Evolutionary conservation across 2,888 invertebrate species (phyloP).

Genomic region (Hyposoter didymator): DNA sequence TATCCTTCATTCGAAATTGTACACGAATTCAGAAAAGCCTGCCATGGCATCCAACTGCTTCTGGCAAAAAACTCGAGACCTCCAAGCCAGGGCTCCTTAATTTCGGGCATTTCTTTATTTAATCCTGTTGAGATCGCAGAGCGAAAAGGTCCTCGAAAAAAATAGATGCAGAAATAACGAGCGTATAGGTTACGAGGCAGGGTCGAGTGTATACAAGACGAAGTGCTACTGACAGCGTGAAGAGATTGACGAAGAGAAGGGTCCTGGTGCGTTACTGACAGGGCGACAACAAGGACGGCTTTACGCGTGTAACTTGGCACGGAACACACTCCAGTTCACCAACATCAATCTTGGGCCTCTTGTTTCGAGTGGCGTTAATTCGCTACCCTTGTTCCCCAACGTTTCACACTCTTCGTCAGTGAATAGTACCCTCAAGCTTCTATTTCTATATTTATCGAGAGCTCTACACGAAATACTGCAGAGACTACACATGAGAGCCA

Average conservation of each 20-base stretch:
- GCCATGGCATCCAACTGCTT: not conserved
- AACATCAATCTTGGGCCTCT: conserved; percentile 81
- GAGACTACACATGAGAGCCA: conserved; percentile 60
- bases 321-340: conserved; percentile 63
- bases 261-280: conserved; percentile 30
- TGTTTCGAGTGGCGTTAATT: conserved; percentile 82
- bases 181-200: conserved; percentile 37
- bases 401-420: conserved; percentile 67
- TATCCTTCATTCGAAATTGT: not conserved
- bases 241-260: conserved; percentile 62
- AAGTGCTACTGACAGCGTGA: conserved; percentile 65
- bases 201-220: conserved; percentile 55
- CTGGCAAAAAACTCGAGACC: not conserved
- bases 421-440: not conserved
- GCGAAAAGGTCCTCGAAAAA: conserved; percentile 9
- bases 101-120: not conserved
- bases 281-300: conserved; percentile 56
- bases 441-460: not conserved
- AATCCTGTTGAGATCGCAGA: not conserved
- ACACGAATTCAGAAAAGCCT: not conserved
- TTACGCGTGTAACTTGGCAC: conserved; percentile 37
- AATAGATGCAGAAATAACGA: conserved; percentile 52
- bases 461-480: conserved; percentile 34
- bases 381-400: conserved; percentile 80
- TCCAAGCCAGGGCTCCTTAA: not conserved